Evolutionary conservation across 2,888 invertebrate genomes (phyloP).

Genomic region (Brenthis daphne): DNA sequence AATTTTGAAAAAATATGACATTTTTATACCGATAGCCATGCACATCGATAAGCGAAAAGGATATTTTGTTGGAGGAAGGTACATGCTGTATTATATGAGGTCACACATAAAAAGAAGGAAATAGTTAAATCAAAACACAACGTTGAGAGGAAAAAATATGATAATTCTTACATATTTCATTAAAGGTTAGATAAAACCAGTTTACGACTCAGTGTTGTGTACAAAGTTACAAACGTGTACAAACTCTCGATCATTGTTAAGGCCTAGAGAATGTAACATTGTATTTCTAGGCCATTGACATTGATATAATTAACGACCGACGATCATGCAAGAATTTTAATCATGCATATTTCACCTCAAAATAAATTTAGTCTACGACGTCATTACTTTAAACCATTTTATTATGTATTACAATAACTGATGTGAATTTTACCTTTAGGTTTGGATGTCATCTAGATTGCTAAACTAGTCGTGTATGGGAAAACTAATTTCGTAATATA

Average conservation of each 20-base stretch:
- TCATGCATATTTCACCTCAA: slow-evolving; percentile 40
- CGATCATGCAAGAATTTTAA: slow-evolving; percentile 40
- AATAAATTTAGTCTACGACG: slow-evolving; percentile 41
- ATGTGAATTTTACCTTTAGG: slow-evolving; percentile 27
- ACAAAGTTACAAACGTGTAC: slow-evolving; percentile 9
- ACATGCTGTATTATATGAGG: slow-evolving; percentile 78
- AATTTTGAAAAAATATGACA: slow-evolving; percentile 57
- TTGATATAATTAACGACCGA: slow-evolving; percentile 24
- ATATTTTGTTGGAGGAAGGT: slow-evolving; percentile 52
- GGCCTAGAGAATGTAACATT: not conserved
- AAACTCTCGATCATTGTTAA: slow-evolving; percentile 2
- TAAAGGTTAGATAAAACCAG: slow-evolving; percentile 48
- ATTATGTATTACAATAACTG: slow-evolving; percentile 20
- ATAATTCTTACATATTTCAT: slow-evolving; percentile 42
- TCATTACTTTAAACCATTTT: slow-evolving; percentile 25
- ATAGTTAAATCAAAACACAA: slow-evolving; percentile 53
- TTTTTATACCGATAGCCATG: slow-evolving; percentile 71
- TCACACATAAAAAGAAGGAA: slow-evolving; percentile 60
- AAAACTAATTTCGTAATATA: slow-evolving; percentile 2
- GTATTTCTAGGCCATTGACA: slow-evolving; percentile 7
- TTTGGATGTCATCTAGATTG: slow-evolving; percentile 30
- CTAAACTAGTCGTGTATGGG: slow-evolving; percentile 22
- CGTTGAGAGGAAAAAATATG: slow-evolving; percentile 55
- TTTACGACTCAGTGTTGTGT: slow-evolving; percentile 40
- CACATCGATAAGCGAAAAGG: slow-evolving; percentile 68